A percentile compares a stretch with the other conserved stretches of the same genome.
Conservation (phyloP, 2,113 vertebrate species). For the Podocnemis expansa region DNA sequence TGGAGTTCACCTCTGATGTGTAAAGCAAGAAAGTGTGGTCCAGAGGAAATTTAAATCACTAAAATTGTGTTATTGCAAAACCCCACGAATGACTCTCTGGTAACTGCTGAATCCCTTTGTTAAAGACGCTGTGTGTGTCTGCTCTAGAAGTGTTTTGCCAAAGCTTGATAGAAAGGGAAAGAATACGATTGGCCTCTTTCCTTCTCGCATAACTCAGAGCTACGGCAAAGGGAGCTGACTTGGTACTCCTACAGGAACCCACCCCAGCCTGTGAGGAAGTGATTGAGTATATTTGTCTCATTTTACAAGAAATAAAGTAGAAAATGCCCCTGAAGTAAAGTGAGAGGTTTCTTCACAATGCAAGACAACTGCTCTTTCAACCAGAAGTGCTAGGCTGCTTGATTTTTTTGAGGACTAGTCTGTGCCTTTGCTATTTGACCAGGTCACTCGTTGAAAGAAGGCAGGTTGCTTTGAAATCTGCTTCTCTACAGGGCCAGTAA, state of each 20-base stretch:
- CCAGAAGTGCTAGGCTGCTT: accelerated
- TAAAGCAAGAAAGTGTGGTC: background rate
- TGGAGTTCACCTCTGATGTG: background rate
- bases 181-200: background rate
- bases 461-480: background rate
- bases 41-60: background rate
- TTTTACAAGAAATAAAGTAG: background rate
- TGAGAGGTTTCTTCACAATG: accelerated
- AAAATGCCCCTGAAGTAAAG: background rate
- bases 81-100: background rate
- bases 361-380: background rate
- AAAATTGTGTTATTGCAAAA: background rate
- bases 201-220: background rate
- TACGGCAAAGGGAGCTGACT: background rate
- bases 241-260: background rate
- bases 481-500: background rate
- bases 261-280: background rate
- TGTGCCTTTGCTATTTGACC: background rate
- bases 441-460: background rate
- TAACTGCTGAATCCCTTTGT: background rate
- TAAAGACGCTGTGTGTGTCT: background rate
- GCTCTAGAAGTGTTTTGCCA: background rate
- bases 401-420: background rate
- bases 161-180: background rate
- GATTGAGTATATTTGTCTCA: background rate